Base-by-base conservation (phyloP, 92 coral and sea anemone species). In the Parazoanthus darwini region DNA sequence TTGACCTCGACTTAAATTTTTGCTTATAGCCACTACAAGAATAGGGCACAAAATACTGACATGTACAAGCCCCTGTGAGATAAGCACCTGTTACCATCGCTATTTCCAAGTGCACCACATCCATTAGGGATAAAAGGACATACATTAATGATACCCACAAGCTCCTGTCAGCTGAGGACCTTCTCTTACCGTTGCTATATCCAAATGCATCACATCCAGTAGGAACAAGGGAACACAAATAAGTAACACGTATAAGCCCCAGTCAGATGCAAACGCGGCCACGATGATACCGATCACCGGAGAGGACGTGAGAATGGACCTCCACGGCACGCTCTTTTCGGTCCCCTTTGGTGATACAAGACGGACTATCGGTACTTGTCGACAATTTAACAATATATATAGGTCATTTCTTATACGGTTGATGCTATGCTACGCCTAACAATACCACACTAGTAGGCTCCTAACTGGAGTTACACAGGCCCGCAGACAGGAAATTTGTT, bases 231-330 rank as follows among this genome's bases (percentile, higher is more conserved):
- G 98, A n/a, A 95, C 94, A 88, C 98, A 95, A 76, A 95, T 95
- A 8, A 95, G 90, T 25, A 95, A 88, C 75, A 95, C 96, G 82
- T 95, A 95, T 77, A 95, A 88, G 89, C 98, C 98, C 98, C 98
- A n/a, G 94, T 74, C 78, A 44, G 92, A 90, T 16, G 98, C 95
- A 54, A 94, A 94, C 38, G 96, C 96, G 1, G 93, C 98, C 33
- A 91, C 88, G 33, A 91, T 86, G 48, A 93, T 93, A 81, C 93
- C 94, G 92, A 94, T 93, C 10, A 95, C 96, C 39, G 94, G 93
- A 15, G 63, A 54, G 5, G 98, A 95, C 10, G 96, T 79, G 36
- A 95, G 74, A n/a, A 95, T 86, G 26, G 92, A 77, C 56, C 51
- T 91, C 98, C 98, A 95, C 6, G 98, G 98, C 13, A 95, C 93